Conservation (phyloP, 2,113 vertebrate species). For the Ploceus nigricollis region DNA sequence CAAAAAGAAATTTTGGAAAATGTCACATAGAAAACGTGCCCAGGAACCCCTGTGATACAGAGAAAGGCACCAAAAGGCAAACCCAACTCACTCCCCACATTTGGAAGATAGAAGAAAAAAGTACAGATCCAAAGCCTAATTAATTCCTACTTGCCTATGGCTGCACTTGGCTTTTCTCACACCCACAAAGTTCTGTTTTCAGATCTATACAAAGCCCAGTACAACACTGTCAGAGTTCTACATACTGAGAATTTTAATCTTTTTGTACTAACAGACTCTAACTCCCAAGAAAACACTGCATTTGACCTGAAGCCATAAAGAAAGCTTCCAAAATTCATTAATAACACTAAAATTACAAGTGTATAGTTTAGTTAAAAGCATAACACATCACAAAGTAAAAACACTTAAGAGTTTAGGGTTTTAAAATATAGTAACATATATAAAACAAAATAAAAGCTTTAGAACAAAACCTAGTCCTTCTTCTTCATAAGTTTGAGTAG, state of each 20-base stretch:
- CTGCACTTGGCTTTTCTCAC: not conserved
- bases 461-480: not conserved
- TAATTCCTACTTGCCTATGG: not conserved
- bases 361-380: not conserved
- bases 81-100: not conserved
- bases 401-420: not conserved
- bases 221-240: not conserved
- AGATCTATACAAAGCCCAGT: fast-evolving
- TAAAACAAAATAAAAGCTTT: not conserved
- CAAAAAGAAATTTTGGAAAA: not conserved
- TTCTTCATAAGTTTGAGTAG: no score
- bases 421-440: not conserved
- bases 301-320: not conserved
- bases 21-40: fast-evolving
- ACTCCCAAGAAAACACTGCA: not conserved
- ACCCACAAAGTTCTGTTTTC: not conserved
- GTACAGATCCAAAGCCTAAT: not conserved
- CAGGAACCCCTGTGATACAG: not conserved
- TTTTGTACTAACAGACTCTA: not conserved
- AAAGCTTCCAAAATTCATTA: not conserved
- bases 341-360: not conserved
- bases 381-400: not conserved
- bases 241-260: not conserved
- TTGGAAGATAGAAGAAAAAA: not conserved
- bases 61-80: not conserved